A percentile compares a stretch with the other conserved stretches of the same genome.
Evolutionary conservation across 2,888 invertebrate genomes (phyloP).

Genomic region (Euplagia quadripunctaria): DNA sequence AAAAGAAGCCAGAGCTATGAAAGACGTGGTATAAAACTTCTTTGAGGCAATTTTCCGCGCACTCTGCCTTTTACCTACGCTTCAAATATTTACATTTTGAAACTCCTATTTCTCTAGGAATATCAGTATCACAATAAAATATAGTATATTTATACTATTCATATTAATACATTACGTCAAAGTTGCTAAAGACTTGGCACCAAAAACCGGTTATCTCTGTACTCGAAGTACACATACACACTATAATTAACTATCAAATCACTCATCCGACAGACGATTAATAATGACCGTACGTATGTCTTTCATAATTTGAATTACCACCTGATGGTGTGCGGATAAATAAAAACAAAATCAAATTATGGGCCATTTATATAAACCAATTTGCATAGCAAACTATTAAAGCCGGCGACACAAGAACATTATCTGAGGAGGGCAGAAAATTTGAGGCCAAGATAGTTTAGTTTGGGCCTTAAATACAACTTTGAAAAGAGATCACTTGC

Average conservation of each 20-base stretch:
- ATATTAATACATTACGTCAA: constrained; percentile 19
- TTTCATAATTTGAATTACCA: constrained; percentile 53
- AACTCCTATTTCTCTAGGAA: neutral
- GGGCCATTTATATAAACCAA: constrained; percentile 60
- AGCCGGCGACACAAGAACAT: constrained; percentile 49
- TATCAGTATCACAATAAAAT: neutral
- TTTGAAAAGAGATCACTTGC: constrained; percentile 30
- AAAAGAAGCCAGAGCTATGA: too few relatives aligned
- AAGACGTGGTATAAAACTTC: too few relatives aligned
- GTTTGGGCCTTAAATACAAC: constrained; percentile 25
- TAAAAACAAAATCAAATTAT: constrained; percentile 58
- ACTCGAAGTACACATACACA: constrained; percentile 34
- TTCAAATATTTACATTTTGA: too few relatives aligned
- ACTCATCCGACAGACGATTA: constrained; percentile 52
- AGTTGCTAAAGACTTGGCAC: constrained; percentile 17
- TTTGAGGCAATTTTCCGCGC: too few relatives aligned
- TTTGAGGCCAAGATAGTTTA: constrained; percentile 37
- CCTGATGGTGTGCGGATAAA: constrained; percentile 50
- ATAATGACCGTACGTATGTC: constrained; percentile 45
- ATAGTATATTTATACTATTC: constrained; percentile 9
- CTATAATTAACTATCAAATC: constrained; percentile 54
- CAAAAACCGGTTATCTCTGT: constrained; percentile 51
- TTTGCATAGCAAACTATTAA: constrained; percentile 63
- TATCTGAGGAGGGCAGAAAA: constrained; percentile 36
- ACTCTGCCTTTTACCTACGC: too few relatives aligned